Evolutionary conservation across 2,888 invertebrate species (phyloP).

Genomic region (Eilema caniola): DNA sequence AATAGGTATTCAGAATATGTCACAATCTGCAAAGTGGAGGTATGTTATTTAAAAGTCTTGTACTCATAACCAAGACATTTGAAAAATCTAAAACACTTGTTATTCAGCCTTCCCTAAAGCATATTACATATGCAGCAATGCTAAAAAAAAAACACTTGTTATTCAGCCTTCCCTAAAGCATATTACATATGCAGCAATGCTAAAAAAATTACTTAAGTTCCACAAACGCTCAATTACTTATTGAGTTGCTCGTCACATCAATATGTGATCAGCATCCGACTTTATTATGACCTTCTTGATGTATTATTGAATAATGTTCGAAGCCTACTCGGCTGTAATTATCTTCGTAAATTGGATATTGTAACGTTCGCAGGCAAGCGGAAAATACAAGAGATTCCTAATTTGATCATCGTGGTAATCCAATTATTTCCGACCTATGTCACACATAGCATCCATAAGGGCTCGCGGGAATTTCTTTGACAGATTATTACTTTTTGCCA

Average conservation of each 20-base stretch:
- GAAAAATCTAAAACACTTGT: too few species aligned
- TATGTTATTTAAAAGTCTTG: too few species aligned
- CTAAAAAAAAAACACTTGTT: too few species aligned
- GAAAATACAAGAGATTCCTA: constrained; percentile 76
- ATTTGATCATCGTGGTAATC: constrained; percentile 78
- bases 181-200: too few species aligned
- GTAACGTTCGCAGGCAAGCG: constrained; percentile 61
- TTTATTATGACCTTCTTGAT: constrained; percentile 10
- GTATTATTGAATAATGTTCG: constrained; percentile 28
- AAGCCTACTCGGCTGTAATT: constrained; percentile 24
- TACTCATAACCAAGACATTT: too few species aligned
- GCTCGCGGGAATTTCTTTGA: constrained; percentile 39
- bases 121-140: too few species aligned
- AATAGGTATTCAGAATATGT: too few species aligned
- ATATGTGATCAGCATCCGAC: not conserved
- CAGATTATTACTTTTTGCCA: constrained; percentile 45
- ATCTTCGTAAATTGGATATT: constrained; percentile 59
- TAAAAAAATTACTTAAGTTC: not conserved
- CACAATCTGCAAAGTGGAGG: too few species aligned
- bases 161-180: too few species aligned
- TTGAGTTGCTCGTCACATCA: not conserved
- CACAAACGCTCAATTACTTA: not conserved
- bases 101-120: too few species aligned
- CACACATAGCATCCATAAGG: constrained; percentile 53
- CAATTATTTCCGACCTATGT: constrained; percentile 71